Evolutionary conservation across 2,797 vertebrate genomes (phyloP), one percentile per base, ranked within the genome.

Genomic region (Pipistrellus pygmaeus): DNA sequence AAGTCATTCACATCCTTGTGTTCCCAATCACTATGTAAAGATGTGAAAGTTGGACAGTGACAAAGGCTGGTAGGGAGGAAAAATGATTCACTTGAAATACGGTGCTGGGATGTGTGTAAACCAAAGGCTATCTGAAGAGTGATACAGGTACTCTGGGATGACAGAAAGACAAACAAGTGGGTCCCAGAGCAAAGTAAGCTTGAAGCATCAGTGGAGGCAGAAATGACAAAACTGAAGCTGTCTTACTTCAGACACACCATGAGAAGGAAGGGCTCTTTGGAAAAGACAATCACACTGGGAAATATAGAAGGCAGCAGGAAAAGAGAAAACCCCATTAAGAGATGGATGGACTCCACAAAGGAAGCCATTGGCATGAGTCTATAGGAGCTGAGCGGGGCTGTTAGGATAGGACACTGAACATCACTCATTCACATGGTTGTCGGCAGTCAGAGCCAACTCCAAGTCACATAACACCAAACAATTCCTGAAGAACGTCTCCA

Each of bases 401-500:
- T 8, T 62, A 81, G 57, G 11, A 64, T 18, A 64, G 30, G 30
- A 23, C 18, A 46, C 12, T 46, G 41, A n/a, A 15, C 57, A 46
- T 66, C 12, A 32, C 80, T 82, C 57, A 32, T 48, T 64, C 60
- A 3, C 9, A 23, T 8, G 41, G 7, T 32, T 13, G 18, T 20
- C 7, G 14, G 11, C 12, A 82, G 7, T 82, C 41, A n/a, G 11
- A 82, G 30, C 80, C 7, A 81, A 82, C 57, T 46, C 12, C 21
- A 27, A 2, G 4, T 21, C 80, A 64, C 20, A 13, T 32, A 46
- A 46, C 27, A 25, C 53, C 35, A 80, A 18, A 15, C 30, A 8
- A 91, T 83, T 60, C 57, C 62, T 17, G 60, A 94, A 94, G 35
- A 80, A 72, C 44, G 17, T 44, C 15, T 73, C 11, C 35, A 88